Conservation (phyloP, 2,113 vertebrate genomes). For the Gadus macrocephalus region DNA sequence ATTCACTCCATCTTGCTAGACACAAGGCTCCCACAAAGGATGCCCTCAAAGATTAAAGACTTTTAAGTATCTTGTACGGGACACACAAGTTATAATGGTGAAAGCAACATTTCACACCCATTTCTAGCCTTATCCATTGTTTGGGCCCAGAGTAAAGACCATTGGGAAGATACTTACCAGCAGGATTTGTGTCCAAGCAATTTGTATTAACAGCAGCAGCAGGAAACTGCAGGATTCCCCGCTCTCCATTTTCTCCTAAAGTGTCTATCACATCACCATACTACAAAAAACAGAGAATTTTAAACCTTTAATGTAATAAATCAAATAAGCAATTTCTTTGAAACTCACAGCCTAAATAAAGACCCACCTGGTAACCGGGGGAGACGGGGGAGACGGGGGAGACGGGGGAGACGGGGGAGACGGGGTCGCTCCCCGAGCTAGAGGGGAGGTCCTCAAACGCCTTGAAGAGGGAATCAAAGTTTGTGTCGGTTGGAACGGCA, state of each 20-base stretch:
- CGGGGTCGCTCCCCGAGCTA: conserved; percentile 18
- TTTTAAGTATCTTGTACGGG: too few relatives aligned
- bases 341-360: neutral
- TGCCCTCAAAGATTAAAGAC: too few relatives aligned
- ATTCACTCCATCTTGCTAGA: too few relatives aligned
- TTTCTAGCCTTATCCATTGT: too few relatives aligned
- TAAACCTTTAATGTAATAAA: neutral
- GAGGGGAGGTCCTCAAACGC: conserved; percentile 63
- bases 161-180: conserved; percentile 69
- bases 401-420: neutral
- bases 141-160: too few relatives aligned
- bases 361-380: conserved; percentile 64
- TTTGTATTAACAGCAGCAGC: conserved; percentile 71
- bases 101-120: too few relatives aligned
- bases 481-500: conserved; percentile 76
- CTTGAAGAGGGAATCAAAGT: conserved; percentile 78
- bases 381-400: conserved; percentile 3
- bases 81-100: too few relatives aligned
- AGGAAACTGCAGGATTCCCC: conserved; percentile 75
- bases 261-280: conserved; percentile 73
- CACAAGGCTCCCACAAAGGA: too few relatives aligned
- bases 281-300: conserved; percentile 59
- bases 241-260: conserved; percentile 37
- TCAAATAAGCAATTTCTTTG: neutral
- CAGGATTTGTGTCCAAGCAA: conserved; percentile 83